Percentiles rank a stretch among this genome's conserved stretches.
These are phyloP conservation scores for Urophycis tenuis DNA, from an alignment of 2,797 vertebrate genomes.

Conservation along the genomic window DNA sequence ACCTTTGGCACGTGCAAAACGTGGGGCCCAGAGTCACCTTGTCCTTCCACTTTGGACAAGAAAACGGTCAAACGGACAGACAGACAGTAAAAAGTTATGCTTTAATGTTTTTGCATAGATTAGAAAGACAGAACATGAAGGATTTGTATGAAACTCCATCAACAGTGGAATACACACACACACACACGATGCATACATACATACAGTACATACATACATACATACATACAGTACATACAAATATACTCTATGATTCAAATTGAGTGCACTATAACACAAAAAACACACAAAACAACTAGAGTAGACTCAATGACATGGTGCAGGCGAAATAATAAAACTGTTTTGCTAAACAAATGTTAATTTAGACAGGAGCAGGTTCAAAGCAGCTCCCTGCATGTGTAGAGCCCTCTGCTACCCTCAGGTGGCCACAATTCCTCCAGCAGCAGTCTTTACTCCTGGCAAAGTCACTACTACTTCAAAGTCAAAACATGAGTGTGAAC, in stretches of 20 bases:
- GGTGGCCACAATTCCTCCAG: constrained; percentile 52
- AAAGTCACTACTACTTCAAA: constrained; percentile 66
- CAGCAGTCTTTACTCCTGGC: constrained; percentile 45
- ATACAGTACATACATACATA: constrained; percentile 18
- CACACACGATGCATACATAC: too few relatives aligned
- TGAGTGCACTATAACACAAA: constrained; percentile 1
- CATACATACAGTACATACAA: not conserved
- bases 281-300: constrained; percentile 9
- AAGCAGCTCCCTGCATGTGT: constrained; percentile 29
- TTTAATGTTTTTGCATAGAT: not conserved
- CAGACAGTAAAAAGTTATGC: constrained; percentile 1
- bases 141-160: too few relatives aligned
- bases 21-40: constrained; percentile 8
- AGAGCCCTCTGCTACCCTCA: constrained; percentile 31
- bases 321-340: constrained; percentile 42
- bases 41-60: not conserved
- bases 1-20: constrained; percentile 14
- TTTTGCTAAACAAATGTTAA: constrained; percentile 62
- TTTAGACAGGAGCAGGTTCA: constrained; percentile 59
- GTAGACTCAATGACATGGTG: constrained; percentile 13
- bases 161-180: not conserved
- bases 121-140: not conserved
- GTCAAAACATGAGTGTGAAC: constrained; percentile 42
- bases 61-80: not conserved
- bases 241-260: too few relatives aligned